phyloP scores from a whole-genome alignment of 2,888 invertebrate species.

The Drosophila sordidula region DNA sequence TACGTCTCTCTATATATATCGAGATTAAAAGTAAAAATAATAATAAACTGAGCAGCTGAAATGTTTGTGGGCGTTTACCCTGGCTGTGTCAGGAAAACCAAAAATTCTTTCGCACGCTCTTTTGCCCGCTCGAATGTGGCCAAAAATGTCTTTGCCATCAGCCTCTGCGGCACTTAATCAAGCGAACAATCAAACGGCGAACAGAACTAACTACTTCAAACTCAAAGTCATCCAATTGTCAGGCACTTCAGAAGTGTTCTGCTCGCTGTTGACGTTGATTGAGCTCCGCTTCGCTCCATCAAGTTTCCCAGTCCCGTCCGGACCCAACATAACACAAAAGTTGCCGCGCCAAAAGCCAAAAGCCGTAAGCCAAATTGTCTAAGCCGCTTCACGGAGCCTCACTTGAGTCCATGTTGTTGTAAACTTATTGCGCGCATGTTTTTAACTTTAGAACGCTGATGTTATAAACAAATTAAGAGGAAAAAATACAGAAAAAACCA shows the following conservation, averaged over 20 bases:
- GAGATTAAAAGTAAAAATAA: constrained; percentile 2
- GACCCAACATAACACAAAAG: constrained; percentile 35
- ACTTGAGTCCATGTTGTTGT: constrained; percentile 49
- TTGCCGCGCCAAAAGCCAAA: constrained; percentile 16
- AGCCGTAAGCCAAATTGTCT: constrained; percentile 40
- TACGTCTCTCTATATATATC: constrained; percentile 5
- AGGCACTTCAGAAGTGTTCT: constrained; percentile 48
- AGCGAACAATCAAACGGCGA: constrained; percentile 55
- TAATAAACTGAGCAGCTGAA: not conserved
- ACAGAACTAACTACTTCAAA: constrained; percentile 47
- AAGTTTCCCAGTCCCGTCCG: constrained; percentile 36
- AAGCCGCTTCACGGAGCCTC: constrained; percentile 45
- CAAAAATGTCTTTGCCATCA: constrained; percentile 28
- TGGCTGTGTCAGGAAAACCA: constrained; percentile 10
- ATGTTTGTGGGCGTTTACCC: constrained; percentile 59
- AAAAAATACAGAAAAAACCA: constrained; percentile 36
- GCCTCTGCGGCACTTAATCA: constrained; percentile 48
- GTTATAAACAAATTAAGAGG: constrained; percentile 69
- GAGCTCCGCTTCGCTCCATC: constrained; percentile 42
- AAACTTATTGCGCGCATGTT: constrained; percentile 67
- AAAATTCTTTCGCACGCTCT: constrained; percentile 67
- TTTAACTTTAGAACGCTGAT: constrained; percentile 80
- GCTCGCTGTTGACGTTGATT: constrained; percentile 62
- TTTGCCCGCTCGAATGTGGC: too few relatives aligned
- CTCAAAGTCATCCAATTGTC: constrained; percentile 74